Evolutionary conservation across 2,113 vertebrate species (phyloP).

Genomic region (Epinephelus fuscoguttatus): DNA sequence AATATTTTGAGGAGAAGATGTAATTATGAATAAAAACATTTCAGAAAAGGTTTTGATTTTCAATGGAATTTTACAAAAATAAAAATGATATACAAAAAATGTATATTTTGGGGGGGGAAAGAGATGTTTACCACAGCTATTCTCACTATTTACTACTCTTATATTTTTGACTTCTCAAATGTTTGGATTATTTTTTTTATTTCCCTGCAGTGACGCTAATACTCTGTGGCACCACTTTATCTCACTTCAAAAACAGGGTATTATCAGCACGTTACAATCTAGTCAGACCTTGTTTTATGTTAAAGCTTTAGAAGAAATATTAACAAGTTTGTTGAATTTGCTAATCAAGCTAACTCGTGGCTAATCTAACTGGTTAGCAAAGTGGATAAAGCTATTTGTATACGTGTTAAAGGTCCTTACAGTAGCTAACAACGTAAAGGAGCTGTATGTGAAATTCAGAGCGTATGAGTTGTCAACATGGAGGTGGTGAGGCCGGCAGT

Average conservation of each 20-base stretch:
- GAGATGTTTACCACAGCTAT: background rate
- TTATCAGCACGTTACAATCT: background rate
- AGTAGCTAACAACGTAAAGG: no score
- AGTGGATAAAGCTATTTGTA: no score
- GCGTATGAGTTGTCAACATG: no score
- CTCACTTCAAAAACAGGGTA: background rate
- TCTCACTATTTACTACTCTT: background rate
- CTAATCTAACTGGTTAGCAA: no score
- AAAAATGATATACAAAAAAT: background rate
- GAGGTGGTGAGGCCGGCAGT: no score
- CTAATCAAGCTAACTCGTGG: no score
- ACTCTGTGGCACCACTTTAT: background rate
- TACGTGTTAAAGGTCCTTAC: no score
- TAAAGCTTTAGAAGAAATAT: no score
- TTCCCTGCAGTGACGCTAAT: background rate
- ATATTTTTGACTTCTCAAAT: background rate
- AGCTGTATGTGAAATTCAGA: no score
- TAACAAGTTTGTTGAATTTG: no score
- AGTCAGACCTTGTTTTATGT: no score
- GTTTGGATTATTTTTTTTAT: background rate
- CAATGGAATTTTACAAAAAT: background rate
- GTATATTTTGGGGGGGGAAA: background rate
- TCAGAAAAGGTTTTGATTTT: background rate
- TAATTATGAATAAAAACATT: background rate
- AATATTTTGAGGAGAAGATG: background rate